A percentile compares a stretch with the other conserved stretches of the same genome.
Evolutionary conservation across 2,113 vertebrate genomes (phyloP).

Genomic region (Apus apus): DNA sequence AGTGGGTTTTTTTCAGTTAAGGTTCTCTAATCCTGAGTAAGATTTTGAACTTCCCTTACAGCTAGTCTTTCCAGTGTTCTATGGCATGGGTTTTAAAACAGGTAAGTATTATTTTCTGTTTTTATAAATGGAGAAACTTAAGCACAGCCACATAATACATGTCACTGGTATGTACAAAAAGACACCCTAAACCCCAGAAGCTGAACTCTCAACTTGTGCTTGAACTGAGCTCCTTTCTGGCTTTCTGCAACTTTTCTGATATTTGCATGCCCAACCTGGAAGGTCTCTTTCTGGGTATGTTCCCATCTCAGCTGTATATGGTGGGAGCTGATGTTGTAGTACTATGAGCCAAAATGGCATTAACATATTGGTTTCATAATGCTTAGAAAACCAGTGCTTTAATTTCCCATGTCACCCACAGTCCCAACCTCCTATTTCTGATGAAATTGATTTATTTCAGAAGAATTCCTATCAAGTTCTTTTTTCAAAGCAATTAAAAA

Average conservation of each 20-base stretch:
- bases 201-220: neutral
- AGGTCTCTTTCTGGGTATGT: neutral
- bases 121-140: neutral
- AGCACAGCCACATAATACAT: neutral
- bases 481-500: neutral
- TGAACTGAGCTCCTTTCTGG: neutral
- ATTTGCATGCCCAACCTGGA: rapidly evolving
- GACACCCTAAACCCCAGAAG: neutral
- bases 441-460: neutral
- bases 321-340: neutral
- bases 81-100: neutral
- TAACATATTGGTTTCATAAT: rapidly evolving
- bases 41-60: neutral
- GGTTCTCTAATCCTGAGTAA: neutral
- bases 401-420: neutral
- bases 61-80: neutral
- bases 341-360: neutral
- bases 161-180: neutral
- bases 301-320: neutral
- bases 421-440: neutral
- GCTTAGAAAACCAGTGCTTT: neutral
- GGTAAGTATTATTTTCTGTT: neutral
- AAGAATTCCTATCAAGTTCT: neutral
- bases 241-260: neutral
- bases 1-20: neutral